A percentile compares a stretch with the other conserved stretches of the same genome.
phyloP scores from a whole-genome alignment of 2,797 vertebrate genomes.

The Chaenodraco wilsoni region DNA sequence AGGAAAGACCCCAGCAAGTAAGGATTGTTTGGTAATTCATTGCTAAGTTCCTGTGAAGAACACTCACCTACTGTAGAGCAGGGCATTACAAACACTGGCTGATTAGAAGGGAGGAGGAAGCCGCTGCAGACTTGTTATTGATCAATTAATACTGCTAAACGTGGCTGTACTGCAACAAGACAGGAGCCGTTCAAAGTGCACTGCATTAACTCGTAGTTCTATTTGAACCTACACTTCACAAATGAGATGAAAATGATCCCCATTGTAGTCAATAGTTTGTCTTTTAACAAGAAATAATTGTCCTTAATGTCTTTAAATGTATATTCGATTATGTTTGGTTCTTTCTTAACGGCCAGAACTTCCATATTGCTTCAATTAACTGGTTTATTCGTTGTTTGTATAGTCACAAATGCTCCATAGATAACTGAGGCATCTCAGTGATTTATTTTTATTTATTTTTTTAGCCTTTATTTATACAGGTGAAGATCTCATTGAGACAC shows the following conservation, averaged over 20 bases:
- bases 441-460: too few relatives aligned
- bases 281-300: background rate
- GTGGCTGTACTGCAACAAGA: slow-evolving; percentile 9
- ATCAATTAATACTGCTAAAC: slow-evolving; percentile 58
- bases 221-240: background rate
- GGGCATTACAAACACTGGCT: slow-evolving; percentile 69
- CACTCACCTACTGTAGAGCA: slow-evolving; percentile 58
- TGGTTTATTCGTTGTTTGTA: too few relatives aligned
- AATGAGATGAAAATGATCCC: background rate
- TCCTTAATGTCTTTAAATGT: background rate
- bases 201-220: slow-evolving; percentile 3
- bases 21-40: slow-evolving; percentile 64
- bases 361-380: too few relatives aligned
- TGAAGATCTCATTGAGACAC: too few relatives aligned
- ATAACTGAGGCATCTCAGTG: too few relatives aligned
- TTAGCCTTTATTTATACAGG: too few relatives aligned
- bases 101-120: slow-evolving; percentile 64
- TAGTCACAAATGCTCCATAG: too few relatives aligned
- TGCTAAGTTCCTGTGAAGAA: slow-evolving; percentile 56
- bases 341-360: too few relatives aligned
- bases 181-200: background rate
- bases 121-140: slow-evolving; percentile 50
- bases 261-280: background rate
- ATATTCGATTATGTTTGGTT: background rate
- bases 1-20: slow-evolving; percentile 56